These are phyloP conservation scores for Epinotia bilunana DNA, from an alignment of 2,888 invertebrate species.

Conservation along the genomic window DNA sequence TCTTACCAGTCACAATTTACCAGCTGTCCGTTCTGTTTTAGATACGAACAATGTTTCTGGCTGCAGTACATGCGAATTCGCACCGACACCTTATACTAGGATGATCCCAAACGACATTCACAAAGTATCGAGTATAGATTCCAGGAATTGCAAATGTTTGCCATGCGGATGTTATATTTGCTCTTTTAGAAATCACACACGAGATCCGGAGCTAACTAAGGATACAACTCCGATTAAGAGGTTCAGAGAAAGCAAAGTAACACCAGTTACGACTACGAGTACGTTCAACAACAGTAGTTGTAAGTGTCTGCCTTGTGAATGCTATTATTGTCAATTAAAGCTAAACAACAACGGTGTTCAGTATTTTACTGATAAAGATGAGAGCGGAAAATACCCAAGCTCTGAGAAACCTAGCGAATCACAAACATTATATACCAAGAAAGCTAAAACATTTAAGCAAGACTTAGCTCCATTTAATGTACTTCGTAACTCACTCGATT, in stretches of 20 bases:
- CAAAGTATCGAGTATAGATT: not conserved
- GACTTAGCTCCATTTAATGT: not conserved
- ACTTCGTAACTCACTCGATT: not conserved
- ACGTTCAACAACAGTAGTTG: not conserved
- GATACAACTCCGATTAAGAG: not conserved
- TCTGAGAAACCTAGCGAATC: slow-evolving; percentile 2
- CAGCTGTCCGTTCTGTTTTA: not conserved
- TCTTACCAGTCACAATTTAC: not conserved
- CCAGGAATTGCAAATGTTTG: not conserved
- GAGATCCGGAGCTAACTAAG: not conserved
- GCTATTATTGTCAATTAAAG: not conserved
- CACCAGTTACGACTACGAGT: not conserved
- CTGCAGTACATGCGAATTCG: not conserved
- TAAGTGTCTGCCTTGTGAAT: not conserved
- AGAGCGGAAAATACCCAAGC: not conserved
- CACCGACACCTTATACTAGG: not conserved
- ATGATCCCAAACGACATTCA: not conserved
- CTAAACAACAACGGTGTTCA: not conserved
- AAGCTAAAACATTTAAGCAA: not conserved
- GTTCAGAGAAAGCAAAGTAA: not conserved
- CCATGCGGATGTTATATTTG: not conserved
- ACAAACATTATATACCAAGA: not conserved
- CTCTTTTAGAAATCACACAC: not conserved
- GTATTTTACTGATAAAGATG: not conserved
- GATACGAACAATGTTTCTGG: not conserved